Percentiles rank a stretch among this genome's conserved stretches.
Evolutionary conservation across 2,888 invertebrate genomes (phyloP).

Genomic region (Dione juno): DNA sequence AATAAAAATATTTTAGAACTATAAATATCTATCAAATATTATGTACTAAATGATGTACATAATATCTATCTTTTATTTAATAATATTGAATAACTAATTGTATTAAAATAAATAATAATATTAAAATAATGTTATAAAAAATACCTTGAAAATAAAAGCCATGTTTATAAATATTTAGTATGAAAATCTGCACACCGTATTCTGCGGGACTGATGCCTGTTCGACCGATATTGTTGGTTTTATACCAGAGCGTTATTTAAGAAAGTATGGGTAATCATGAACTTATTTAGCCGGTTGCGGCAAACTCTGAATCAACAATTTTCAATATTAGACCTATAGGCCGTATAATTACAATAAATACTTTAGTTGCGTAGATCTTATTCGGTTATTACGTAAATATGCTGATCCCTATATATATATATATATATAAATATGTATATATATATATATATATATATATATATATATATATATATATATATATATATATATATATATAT

Average conservation of each 20-base stretch:
- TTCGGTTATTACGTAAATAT: background rate
- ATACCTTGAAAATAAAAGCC: constrained; percentile 75
- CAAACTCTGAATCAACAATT: constrained; percentile 81
- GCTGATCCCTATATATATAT: too few relatives aligned
- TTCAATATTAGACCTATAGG: constrained; percentile 71
- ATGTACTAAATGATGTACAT: background rate
- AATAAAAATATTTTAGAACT: background rate
- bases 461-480: background rate
- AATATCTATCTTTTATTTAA: background rate
- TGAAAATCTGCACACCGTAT: constrained; percentile 55
- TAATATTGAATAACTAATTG: background rate
- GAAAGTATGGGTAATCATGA: constrained; percentile 73
- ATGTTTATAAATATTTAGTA: constrained; percentile 55
- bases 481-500: background rate
- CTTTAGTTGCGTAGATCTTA: constrained; percentile 26
- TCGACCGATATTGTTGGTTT: constrained; percentile 65
- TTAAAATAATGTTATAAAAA: constrained; percentile 39
- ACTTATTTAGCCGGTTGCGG: constrained; percentile 69
- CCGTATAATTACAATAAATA: constrained; percentile 50
- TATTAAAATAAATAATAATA: background rate
- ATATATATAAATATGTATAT: too few relatives aligned
- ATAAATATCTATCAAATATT: background rate
- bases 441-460: background rate
- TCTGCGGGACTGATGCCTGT: constrained; percentile 66
- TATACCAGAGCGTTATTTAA: constrained; percentile 68